Percentiles rank a stretch among this genome's conserved stretches.
Conservation (phyloP, 2,113 vertebrate genomes). For the Aleadryas rufinucha region DNA sequence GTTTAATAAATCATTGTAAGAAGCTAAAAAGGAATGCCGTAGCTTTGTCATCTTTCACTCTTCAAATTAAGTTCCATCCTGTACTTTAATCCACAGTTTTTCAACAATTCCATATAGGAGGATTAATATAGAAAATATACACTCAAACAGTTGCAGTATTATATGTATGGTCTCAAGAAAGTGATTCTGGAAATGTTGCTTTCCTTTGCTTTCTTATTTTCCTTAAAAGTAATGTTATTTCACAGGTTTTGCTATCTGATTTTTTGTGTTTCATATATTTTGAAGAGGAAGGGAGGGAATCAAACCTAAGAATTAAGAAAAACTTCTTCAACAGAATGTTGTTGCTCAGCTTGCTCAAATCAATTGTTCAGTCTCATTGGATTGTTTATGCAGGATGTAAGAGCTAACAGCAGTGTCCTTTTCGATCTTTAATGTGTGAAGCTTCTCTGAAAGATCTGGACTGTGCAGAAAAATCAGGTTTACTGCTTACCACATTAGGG, state of each 20-base stretch:
- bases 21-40: not conserved
- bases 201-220: not conserved
- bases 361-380: not conserved
- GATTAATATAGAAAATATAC: not conserved
- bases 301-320: not conserved
- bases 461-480: not conserved
- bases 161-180: not conserved
- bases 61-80: not conserved
- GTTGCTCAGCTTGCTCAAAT: not conserved
- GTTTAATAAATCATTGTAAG: not conserved
- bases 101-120: not conserved
- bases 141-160: not conserved
- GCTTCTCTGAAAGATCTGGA: not conserved
- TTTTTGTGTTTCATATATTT: not conserved
- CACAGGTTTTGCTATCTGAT: not conserved
- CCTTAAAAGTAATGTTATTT: not conserved
- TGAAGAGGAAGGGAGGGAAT: not conserved
- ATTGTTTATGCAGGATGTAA: not conserved
- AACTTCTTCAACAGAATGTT: not conserved
- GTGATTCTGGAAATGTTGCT: not conserved
- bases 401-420: not conserved
- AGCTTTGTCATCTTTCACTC: not conserved
- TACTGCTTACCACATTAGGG: not conserved
- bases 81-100: not conserved
- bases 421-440: not conserved